Base-by-base conservation (phyloP, 2,888 invertebrate genomes). In the Ormyrus rosae region DNA sequence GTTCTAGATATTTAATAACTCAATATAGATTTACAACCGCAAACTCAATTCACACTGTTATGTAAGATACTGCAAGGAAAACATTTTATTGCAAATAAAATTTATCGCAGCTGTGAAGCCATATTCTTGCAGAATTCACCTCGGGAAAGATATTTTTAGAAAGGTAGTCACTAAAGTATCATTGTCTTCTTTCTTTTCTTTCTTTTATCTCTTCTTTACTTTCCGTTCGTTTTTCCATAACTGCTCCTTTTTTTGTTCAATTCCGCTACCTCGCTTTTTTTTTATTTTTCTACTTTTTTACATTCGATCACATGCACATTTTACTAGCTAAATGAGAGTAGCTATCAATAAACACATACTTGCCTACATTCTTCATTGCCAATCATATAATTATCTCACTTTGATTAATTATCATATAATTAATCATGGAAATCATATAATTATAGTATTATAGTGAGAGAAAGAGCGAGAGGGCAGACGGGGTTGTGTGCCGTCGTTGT, bases 81-180 rank as follows among this genome's bases (percentile, higher is more conserved):
- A 77, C 70, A 70, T 70, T 77, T 71, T 65, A 77, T 64, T 70
- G 64, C 70, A 45, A 77, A 64, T 70, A 65, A 77, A 77, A 71
- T 77, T 77, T 77, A 64, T 71, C 56, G 77, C 51, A 48, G 70
- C 70, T 13, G 77, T 71, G 64, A 64, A 64, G 55, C 70, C 51
- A 34, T 13, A 51, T 63, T 69, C 69, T 61, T 19, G 9, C n/a
- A 34, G 70, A 50, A 56, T 10, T 45, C 77, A 70, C 48, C 69
- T 55, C 50, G 77, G 77, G 70, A 77, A 64, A 56, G 58, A 77
- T 70, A 77, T 77, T 70, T 77, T 64, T 48, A 64, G 50, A 10
- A 45, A 50, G 50, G 48, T 13, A 34, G 63, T 48, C 61, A 55
- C 53, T 46, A 55, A 77, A 77, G 69, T 70, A 63, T 63, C 50